Evolutionary conservation across 2,888 invertebrate genomes (phyloP).

Genomic region (Phengaris alcon): DNA sequence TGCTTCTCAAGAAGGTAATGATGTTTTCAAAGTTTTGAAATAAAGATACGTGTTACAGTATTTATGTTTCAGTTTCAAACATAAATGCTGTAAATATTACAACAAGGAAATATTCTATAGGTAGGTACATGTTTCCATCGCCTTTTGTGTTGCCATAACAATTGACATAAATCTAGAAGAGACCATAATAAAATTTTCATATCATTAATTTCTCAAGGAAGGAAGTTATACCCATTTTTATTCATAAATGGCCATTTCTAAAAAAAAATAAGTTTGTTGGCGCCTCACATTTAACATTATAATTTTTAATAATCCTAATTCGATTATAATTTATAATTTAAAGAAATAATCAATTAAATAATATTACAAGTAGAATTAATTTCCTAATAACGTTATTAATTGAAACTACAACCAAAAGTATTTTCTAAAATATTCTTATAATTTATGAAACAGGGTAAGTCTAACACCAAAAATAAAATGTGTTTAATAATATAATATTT

Average conservation of each 20-base stretch:
- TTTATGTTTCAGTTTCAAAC: too few species aligned
- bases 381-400: not conserved
- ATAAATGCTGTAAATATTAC: too few species aligned
- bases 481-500: constrained; percentile 25
- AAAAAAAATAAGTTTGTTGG: not conserved
- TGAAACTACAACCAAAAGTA: constrained; percentile 7
- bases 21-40: too few species aligned
- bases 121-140: not conserved
- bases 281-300: not conserved
- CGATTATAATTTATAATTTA: not conserved
- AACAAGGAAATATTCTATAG: too few species aligned
- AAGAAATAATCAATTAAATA: not conserved
- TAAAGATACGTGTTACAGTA: too few species aligned
- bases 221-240: not conserved
- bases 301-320: not conserved
- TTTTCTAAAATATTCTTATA: constrained; percentile 16
- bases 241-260: not conserved
- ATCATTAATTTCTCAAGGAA: too few species aligned
- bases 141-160: not conserved
- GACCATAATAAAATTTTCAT: not conserved
- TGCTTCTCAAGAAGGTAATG: too few species aligned
- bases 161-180: not conserved
- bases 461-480: constrained; percentile 11
- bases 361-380: not conserved
- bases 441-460: constrained; percentile 24